Evolutionary conservation across 2,888 invertebrate species (phyloP).

Genomic region (Synanthedon formicaeformis): DNA sequence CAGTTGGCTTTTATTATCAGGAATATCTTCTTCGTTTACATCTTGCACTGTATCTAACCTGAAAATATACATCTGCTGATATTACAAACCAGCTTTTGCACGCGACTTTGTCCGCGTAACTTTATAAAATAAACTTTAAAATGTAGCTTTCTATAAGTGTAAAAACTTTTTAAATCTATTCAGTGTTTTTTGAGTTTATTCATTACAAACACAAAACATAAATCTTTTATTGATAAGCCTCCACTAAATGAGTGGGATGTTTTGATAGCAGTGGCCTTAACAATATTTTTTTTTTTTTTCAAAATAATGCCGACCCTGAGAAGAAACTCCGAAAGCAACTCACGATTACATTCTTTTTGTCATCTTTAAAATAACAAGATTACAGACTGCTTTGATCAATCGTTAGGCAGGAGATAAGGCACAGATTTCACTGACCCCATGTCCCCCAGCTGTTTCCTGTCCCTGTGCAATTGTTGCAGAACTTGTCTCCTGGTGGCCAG

Average conservation of each 20-base stretch:
- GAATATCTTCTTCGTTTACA: conserved; percentile 8
- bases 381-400: background rate
- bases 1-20: conserved; percentile 9
- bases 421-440: conserved; percentile 21
- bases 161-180: too few relatives aligned
- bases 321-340: background rate
- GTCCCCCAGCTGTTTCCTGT: conserved; percentile 32
- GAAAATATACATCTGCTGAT: conserved; percentile 7
- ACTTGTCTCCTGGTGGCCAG: conserved; percentile 62
- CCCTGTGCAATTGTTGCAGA: conserved; percentile 60
- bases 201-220: too few relatives aligned
- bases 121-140: too few relatives aligned
- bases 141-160: too few relatives aligned
- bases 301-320: too few relatives aligned
- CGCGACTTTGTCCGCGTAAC: too few relatives aligned
- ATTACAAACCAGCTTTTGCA: too few relatives aligned
- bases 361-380: conserved; percentile 1
- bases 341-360: background rate
- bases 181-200: too few relatives aligned
- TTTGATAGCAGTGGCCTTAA: too few relatives aligned
- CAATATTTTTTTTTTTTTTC: too few relatives aligned
- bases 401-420: background rate
- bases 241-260: too few relatives aligned
- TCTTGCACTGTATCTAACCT: conserved; percentile 41
- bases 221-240: too few relatives aligned